These are phyloP conservation scores for Microchirus variegatus DNA, from an alignment of 2,797 vertebrate genomes.

Conservation along the genomic window DNA sequence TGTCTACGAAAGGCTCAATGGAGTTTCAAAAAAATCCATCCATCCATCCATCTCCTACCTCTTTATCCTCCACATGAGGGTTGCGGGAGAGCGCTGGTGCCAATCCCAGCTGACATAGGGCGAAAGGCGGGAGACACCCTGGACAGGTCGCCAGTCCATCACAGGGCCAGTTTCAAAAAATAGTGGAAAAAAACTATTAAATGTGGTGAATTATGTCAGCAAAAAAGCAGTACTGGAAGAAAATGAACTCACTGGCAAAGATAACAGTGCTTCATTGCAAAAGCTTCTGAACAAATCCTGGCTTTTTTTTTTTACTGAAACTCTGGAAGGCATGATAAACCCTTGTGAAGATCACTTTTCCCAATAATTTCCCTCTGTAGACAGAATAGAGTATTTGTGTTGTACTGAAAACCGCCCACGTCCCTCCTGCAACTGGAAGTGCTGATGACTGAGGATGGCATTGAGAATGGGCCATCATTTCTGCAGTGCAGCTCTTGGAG, in stretches of 20 bases:
- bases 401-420: slow-evolving; percentile 3
- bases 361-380: slow-evolving; percentile 4
- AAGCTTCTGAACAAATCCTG: slow-evolving; percentile 2
- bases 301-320: neutral
- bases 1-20: neutral
- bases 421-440: slow-evolving; percentile 16
- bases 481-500: neutral
- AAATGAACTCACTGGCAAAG: neutral
- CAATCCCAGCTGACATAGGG: too few species aligned
- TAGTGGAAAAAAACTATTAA: too few species aligned
- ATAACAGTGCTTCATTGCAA: slow-evolving; percentile 7
- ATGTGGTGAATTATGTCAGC: too few species aligned
- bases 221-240: too few species aligned
- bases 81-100: too few species aligned
- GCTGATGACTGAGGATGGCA: slow-evolving; percentile 29
- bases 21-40: too few species aligned
- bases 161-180: too few species aligned
- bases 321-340: slow-evolving; percentile 3
- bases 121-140: too few species aligned
- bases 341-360: slow-evolving; percentile 4
- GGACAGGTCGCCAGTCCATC: too few species aligned
- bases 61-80: too few species aligned
- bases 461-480: neutral
- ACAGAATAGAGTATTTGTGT: slow-evolving; percentile 10
- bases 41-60: too few species aligned